Conservation (phyloP, 92 coral and sea anemone species). For the Siderastrea radians region DNA sequence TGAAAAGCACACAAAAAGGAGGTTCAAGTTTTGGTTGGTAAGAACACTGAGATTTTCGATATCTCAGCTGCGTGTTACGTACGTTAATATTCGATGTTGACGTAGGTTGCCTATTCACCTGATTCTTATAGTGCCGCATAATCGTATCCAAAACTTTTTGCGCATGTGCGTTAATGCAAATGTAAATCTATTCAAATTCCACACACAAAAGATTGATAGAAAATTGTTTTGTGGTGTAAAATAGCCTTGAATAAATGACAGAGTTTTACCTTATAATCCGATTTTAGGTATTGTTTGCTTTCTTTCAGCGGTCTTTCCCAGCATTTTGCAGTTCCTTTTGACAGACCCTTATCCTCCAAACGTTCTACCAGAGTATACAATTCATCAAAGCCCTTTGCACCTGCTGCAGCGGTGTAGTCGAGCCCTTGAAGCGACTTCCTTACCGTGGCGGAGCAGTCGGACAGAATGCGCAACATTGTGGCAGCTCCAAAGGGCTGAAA, state of each 20-base stretch:
- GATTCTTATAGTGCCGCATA: too few species aligned
- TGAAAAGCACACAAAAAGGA: too few species aligned
- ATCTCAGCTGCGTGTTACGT: too few species aligned
- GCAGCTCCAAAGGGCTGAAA: conserved; percentile 31
- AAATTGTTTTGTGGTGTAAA: not conserved
- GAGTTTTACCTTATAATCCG: conserved; percentile 13
- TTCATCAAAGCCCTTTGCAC: conserved; percentile 56
- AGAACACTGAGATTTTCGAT: too few species aligned
- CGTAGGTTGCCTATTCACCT: too few species aligned
- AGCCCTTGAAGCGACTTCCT: conserved; percentile 22
- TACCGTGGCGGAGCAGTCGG: conserved; percentile 26
- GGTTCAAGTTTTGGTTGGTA: too few species aligned
- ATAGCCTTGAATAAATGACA: not conserved
- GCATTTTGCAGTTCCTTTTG: conserved; percentile 6
- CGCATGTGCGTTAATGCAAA: too few species aligned
- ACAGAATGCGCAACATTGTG: conserved; percentile 25
- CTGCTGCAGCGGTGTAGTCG: conserved; percentile 44
- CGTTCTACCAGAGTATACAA: conserved; percentile 25
- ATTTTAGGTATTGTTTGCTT: conserved; percentile 37
- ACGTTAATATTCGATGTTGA: too few species aligned
- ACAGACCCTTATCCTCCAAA: conserved; percentile 17
- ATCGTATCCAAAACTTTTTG: too few species aligned
- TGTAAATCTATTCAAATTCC: too few species aligned
- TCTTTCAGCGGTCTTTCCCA: conserved; percentile 34
- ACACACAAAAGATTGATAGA: not conserved